Conservation (phyloP, 2,888 invertebrate species). For the Harpalus rufipes region DNA sequence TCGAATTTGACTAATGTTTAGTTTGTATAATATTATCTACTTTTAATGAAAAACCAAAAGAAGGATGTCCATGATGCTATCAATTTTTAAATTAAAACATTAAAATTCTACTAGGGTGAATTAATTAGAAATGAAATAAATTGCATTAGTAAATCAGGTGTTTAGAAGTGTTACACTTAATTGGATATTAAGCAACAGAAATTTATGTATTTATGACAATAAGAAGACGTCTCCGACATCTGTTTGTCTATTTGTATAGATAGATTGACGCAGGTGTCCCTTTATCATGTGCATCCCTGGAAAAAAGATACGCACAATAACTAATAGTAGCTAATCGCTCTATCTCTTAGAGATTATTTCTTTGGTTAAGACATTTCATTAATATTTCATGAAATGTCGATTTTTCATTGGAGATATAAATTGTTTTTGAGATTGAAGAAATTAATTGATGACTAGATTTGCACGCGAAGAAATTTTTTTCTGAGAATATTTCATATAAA, state of each 20-base stretch:
- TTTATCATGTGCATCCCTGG: constrained; percentile 17
- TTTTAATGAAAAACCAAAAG: neutral
- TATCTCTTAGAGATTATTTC: constrained; percentile 29
- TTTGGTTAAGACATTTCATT: constrained; percentile 22
- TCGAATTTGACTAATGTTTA: neutral
- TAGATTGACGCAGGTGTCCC: constrained; percentile 37
- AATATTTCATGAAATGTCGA: constrained; percentile 37
- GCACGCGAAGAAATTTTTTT: constrained; percentile 14
- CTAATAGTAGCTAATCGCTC: constrained; percentile 36
- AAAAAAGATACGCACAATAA: constrained; percentile 15
- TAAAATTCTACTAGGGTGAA: constrained; percentile 11
- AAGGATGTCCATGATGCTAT: constrained; percentile 16
- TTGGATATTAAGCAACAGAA: constrained; percentile 41
- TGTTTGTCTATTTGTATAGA: constrained; percentile 34
- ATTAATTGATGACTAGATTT: constrained; percentile 22
- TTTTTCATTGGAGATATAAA: constrained; percentile 44
- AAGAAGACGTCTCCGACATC: constrained; percentile 34
- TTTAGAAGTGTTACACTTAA: constrained; percentile 40
- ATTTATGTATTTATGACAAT: constrained; percentile 56
- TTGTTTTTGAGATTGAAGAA: constrained; percentile 21
- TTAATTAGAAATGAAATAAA: constrained; percentile 34
- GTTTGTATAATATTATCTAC: neutral
- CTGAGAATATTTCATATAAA: neutral
- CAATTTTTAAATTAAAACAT: constrained; percentile 31
- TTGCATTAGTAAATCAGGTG: constrained; percentile 41